These are phyloP conservation scores for Micromys minutus DNA, from an alignment of 2,113 vertebrate species.

Conservation along the genomic window DNA sequence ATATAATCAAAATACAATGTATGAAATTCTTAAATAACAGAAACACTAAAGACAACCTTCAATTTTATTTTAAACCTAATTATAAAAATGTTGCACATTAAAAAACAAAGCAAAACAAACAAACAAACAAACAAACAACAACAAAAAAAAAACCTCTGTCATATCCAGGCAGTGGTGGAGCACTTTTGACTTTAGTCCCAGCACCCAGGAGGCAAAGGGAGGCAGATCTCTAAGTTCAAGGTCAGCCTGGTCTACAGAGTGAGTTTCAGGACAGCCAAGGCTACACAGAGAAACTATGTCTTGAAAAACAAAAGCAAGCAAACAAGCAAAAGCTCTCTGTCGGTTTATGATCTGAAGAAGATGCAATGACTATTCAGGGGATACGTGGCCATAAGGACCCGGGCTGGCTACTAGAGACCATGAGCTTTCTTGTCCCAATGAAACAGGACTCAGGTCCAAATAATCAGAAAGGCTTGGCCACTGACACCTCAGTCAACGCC, in stretches of 20 bases:
- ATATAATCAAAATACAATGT: neutral
- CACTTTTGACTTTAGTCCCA: no score
- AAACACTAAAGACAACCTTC: neutral
- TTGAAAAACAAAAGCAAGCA: neutral
- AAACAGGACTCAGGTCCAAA: neutral
- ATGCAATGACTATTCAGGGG: fast-evolving
- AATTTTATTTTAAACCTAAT: neutral
- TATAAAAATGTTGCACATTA: neutral
- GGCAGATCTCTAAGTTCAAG: no score
- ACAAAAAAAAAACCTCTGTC: no score
- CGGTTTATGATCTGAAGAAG: neutral
- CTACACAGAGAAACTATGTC: no score
- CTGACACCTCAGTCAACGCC: neutral
- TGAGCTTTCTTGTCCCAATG: neutral
- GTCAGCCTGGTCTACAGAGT: no score
- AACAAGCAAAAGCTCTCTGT: neutral
- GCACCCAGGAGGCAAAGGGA: no score
- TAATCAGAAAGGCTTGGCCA: neutral
- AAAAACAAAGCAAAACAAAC: no score
- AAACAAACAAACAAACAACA: no score
- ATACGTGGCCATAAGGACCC: neutral
- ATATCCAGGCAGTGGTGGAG: no score
- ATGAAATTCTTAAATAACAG: neutral
- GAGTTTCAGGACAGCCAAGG: no score
- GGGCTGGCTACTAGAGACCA: neutral